phyloP scores from a whole-genome alignment of 2,888 invertebrate species.

The Alloplasta piceator region DNA sequence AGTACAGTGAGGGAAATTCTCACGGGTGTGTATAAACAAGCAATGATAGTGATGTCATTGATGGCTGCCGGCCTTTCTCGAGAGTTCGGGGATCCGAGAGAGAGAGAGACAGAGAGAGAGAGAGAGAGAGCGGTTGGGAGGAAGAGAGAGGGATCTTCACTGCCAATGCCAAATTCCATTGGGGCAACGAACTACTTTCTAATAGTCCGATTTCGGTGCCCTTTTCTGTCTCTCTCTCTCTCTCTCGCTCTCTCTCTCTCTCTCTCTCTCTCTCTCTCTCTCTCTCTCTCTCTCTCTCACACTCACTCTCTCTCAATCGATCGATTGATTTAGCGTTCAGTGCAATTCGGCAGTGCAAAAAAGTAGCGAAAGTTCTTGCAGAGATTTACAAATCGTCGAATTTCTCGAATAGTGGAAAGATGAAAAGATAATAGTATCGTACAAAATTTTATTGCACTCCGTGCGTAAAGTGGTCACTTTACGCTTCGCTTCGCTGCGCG shows the following conservation, averaged over 20 bases:
- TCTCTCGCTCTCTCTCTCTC: no score
- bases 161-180: conserved; percentile 79
- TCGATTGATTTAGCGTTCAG: conserved; percentile 5
- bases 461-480: no score
- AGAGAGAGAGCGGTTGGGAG: neutral
- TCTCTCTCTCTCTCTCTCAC: no score
- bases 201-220: conserved; percentile 57
- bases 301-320: conserved; percentile 7
- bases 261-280: no score
- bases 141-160: conserved; percentile 64
- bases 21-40: neutral
- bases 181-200: conserved; percentile 78
- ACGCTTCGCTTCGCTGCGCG: no score
- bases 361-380: neutral
- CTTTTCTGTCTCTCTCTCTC: no score
- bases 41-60: conserved; percentile 30
- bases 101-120: conserved; percentile 20
- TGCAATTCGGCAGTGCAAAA: conserved; percentile 31
- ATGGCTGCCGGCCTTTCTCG: conserved; percentile 62
- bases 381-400: conserved; percentile 30
- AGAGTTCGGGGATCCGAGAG: conserved; percentile 62
- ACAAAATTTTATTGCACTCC: no score
- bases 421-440: no score
- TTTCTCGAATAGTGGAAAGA: no score
- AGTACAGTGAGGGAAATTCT: neutral